phyloP scores from a whole-genome alignment of 2,888 invertebrate genomes.

The Coenonympha arcania region DNA sequence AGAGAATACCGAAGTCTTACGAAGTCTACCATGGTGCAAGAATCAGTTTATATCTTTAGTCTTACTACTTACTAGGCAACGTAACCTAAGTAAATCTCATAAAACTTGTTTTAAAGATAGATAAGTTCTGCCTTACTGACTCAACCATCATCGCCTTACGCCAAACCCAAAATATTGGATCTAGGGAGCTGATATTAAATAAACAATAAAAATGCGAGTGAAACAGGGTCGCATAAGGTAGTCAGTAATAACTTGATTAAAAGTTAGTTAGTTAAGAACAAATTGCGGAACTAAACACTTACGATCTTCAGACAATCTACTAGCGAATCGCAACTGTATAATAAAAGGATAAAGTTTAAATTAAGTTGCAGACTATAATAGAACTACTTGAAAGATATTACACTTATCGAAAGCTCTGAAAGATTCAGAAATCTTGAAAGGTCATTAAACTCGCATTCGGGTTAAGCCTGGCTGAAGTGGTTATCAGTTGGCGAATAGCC shows the following conservation, averaged over 20 bases:
- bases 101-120: no score
- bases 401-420: conserved; percentile 33
- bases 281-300: background rate
- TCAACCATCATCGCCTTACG: no score
- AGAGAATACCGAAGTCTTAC: no score
- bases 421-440: conserved; percentile 51
- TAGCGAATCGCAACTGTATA: background rate
- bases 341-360: background rate
- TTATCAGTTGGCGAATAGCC: conserved; percentile 64
- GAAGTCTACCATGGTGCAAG: no score
- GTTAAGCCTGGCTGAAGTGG: conserved; percentile 54
- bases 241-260: background rate
- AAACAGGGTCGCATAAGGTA: no score
- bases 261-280: background rate
- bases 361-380: conserved; percentile 11
- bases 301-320: background rate
- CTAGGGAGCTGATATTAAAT: no score
- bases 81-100: no score
- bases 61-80: no score
- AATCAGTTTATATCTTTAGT: no score
- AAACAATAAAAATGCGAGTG: no score
- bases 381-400: conserved; percentile 28
- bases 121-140: no score
- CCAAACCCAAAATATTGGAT: no score
- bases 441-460: conserved; percentile 63